A percentile compares a stretch with the other conserved stretches of the same genome.
These are phyloP conservation scores for Epinotia demarniana DNA, from an alignment of 2,888 invertebrate species.

Conservation along the genomic window DNA sequence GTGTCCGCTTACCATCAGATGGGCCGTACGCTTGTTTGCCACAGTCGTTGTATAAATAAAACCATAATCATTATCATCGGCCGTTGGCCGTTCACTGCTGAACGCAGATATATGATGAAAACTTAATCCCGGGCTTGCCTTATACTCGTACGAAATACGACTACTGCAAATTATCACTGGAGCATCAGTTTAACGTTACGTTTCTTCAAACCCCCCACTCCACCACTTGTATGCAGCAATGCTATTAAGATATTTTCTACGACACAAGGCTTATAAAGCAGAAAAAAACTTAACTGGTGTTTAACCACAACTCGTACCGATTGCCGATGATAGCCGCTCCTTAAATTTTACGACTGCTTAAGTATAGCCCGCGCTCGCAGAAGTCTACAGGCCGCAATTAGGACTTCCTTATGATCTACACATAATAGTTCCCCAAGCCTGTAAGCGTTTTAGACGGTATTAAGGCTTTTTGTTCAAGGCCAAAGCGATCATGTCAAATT, in stretches of 20 bases:
- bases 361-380: constrained; percentile 24
- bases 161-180: no score
- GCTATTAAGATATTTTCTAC: background rate
- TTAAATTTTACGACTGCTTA: constrained; percentile 32
- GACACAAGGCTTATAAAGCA: background rate
- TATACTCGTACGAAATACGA: background rate
- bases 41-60: no score
- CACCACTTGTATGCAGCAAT: background rate
- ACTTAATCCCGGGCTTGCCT: background rate
- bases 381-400: constrained; percentile 26
- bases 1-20: no score
- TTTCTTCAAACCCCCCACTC: background rate
- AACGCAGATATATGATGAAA: background rate
- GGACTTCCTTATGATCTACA: constrained; percentile 26
- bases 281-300: background rate
- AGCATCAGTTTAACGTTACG: background rate
- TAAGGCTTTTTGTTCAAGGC: constrained; percentile 1
- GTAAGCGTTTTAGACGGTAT: constrained; percentile 9
- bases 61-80: background rate
- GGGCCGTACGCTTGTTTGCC: no score
- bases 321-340: constrained; percentile 29
- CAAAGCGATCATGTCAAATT: background rate
- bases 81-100: background rate
- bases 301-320: constrained; percentile 4
- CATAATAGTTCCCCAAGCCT: constrained; percentile 25